Evolutionary conservation across 2,888 invertebrate genomes (phyloP), one percentile per base, ranked within the genome.

Genomic region (Brachynemurus nebulosus): DNA sequence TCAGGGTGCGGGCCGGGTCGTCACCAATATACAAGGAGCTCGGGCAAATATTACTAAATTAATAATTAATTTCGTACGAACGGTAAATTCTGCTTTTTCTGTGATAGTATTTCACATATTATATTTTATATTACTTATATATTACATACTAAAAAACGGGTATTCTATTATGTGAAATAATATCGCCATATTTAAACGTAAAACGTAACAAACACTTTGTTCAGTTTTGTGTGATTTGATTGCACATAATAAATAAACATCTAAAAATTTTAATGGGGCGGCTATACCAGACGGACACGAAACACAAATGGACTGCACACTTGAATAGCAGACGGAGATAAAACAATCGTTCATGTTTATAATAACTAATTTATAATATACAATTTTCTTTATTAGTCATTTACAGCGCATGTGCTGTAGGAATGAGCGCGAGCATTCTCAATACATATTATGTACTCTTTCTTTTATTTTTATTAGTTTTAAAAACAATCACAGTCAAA

Each of bases 401-500:
- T 30, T 30, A 30, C 30, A 30, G 30, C 30, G 4, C 14, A 12
- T 30, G n/a, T 30, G 30, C 30, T 30, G 30, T 30, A 37, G 47
- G 47, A 47, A 47, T 47, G 47, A 47, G 47, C 43, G 45, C 45
- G 43, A 47, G 45, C 47, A 45, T 45, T 43, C 27, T 27, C 25
- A 27, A 40, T 25, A 27, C n/a, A n/a, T n/a, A n/a, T n/a, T n/a
- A n/a, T n/a, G n/a, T n/a, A 40, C 17, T 21, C 39, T 40, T 36
- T 47, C 18, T 36, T 47, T 40, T 42, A 42, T 39, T 37, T 45
- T 47, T 45, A 42, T 40, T 40, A 43, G 42, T 45, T 47, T 45
- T 38, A 44, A 45, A 45, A 42, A 44, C 43, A 45, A 47, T 47
- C 47, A 47, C 47, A 47, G 47, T 47, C 47, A 47, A 47, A 47